Evolutionary conservation across 2,113 vertebrate genomes (phyloP), one percentile per base, ranked within the genome.

Genomic region (Oryzias curvinotus): DNA sequence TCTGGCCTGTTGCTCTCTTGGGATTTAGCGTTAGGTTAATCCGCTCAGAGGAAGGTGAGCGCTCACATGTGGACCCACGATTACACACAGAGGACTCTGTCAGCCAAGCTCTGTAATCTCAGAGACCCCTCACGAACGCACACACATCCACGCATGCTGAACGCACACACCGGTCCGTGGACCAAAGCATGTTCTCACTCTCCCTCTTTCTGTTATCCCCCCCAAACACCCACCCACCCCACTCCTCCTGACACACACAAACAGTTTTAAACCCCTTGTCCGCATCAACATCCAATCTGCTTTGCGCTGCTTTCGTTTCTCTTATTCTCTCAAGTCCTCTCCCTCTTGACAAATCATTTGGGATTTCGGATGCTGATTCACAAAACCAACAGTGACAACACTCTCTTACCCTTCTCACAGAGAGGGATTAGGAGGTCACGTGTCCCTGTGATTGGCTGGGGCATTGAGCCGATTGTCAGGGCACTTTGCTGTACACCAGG

Each of bases 391-490:
- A 95, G 90, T 92, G 89, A 94, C 94, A 94, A 93, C 91, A 92
- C 84, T 91, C 92, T 92, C 93, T 94, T 93, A 89, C 89, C 89
- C 91, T 89, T 90, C 92, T 91, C 90, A 94, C 91, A 95, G 93
- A 93, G 92, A 90, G 87, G 91, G 95, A 96, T 98, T 96, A 96
- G 89, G 85, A 88, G 93, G 91, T 94, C 93, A 94, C 89, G 87
- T 96, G 95, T 93, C 91, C 88, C 89, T 93, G 91, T 95, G 92
- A 95, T 96, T 95, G 92, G 93, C 89, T 91, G 85, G 85, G 90
- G 91, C 94, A 93, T 93, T 96, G 93, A 96, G 94, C 93, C 92
- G 92, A 94, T 94, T 95, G 92, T 92, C 91, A 88, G 88, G 91
- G 87, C 87, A 91, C 87, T 85, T 91, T 91, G 80, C 83, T 91